A percentile compares a stretch with the other conserved stretches of the same genome.
Conservation (phyloP, 2,888 invertebrate genomes). For the Homarus gammarus region DNA sequence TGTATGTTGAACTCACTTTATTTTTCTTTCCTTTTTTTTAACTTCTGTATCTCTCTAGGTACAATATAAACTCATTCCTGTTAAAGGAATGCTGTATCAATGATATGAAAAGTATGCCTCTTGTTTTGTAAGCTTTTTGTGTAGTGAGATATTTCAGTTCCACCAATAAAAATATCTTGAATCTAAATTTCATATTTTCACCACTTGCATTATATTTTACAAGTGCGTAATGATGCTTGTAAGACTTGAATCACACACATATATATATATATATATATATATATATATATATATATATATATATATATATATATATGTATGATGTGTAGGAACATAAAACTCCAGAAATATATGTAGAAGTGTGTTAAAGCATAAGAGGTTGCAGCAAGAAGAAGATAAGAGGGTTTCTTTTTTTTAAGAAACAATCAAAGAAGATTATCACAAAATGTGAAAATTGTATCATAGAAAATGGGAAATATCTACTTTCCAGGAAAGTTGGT, state of each 20-base stretch:
- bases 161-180: slow-evolving; percentile 73
- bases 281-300: no score
- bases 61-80: slow-evolving; percentile 70
- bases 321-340: background rate
- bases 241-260: background rate
- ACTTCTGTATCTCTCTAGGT: slow-evolving; percentile 64
- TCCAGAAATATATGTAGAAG: no score
- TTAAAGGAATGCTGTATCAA: slow-evolving; percentile 73
- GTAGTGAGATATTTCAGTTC: slow-evolving; percentile 74
- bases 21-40: slow-evolving; percentile 44
- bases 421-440: no score
- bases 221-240: background rate
- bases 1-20: slow-evolving; percentile 68
- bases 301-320: no score
- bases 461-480: no score
- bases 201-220: background rate
- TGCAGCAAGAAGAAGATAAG: no score
- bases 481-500: no score
- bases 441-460: no score
- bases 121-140: slow-evolving; percentile 74
- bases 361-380: no score
- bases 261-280: no score
- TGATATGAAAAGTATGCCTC: slow-evolving; percentile 66
- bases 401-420: no score
- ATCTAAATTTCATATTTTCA: slow-evolving; percentile 33